These are phyloP conservation scores for Zoroaster sp. DNA, from an alignment of 53 echinoderm and acorn worm genomes.

Conservation along the genomic window DNA sequence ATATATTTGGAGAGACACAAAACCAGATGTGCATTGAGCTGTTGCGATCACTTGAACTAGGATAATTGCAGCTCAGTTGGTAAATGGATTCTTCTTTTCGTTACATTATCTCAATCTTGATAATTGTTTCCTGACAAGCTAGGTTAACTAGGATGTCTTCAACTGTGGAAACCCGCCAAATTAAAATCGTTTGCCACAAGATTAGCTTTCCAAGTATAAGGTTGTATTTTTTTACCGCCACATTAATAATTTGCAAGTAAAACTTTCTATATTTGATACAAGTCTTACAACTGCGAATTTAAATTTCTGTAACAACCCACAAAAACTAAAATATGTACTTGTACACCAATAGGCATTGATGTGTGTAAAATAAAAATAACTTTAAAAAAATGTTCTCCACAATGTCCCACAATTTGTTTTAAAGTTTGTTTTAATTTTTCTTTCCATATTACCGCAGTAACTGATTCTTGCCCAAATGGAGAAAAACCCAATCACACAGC, in stretches of 20 bases:
- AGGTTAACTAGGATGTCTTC: background rate
- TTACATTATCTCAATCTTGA: background rate
- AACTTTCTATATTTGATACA: background rate
- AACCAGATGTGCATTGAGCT: background rate
- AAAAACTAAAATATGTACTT: no score
- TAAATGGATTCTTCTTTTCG: background rate
- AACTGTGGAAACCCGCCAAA: background rate
- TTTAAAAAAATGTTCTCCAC: background rate
- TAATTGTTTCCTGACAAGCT: background rate
- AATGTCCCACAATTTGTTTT: background rate
- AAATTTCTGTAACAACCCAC: background rate
- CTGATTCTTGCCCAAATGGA: background rate
- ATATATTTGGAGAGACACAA: background rate
- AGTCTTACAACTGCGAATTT: no score
- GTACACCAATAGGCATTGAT: no score
- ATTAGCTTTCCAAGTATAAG: background rate
- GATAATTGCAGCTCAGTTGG: background rate
- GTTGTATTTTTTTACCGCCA: background rate
- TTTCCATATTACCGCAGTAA: background rate
- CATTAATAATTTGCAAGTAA: background rate
- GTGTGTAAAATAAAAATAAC: background rate
- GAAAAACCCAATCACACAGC: background rate
- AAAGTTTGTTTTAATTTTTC: no score
- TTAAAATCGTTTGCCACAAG: background rate
- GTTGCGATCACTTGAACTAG: no score